Base-by-base conservation (phyloP, 2,113 vertebrate genomes). In the Ciconia boyciana region DNA sequence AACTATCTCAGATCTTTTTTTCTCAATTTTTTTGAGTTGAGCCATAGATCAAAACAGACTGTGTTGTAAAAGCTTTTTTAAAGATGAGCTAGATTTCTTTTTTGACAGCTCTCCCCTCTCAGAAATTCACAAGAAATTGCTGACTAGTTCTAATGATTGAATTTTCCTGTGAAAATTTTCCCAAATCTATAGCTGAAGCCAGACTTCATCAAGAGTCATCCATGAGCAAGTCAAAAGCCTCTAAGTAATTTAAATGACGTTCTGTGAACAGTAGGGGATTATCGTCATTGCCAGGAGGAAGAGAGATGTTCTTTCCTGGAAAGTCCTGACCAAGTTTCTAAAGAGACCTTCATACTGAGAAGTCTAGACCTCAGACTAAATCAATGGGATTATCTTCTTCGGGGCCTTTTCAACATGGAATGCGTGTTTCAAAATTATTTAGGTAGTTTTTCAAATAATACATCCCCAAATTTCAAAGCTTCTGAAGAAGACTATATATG, bases 31-130 rank as follows among this genome's bases (percentile, higher is more conserved):
- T 14, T 49, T 46, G 1, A 85, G 54, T 61, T 79, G 26, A 91
- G 58, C 18, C 44, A 94, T 22, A 87, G 77, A 96, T 97, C 91
- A 97, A 94, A 96, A 79, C 87, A 87, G 68, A 89, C 36, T 57
- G 34, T 68, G 64, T n/a, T 95, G n/a, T 84, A 96, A 96, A 96
- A 96, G 83, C 76, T 85, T 95, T 96, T 96, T 91, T 96, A 94
- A 96, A 94, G 94, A 96, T 49, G 16, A 90, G 90, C 79, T 94
- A 96, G 70, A 46, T 87, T 93, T 72, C 57, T 68, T 91, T 92
- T 89, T 61, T 89, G 74, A 88, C 54, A 93, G 70, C 31, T 85
- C 62, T 94, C 16, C 24, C 28, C 74, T 64, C 61, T 80, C 70
- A 95, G 87, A 96, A 95, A 91, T 77, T 90, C 82, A 93, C 75